Evolutionary conservation across 2,888 invertebrate genomes (phyloP).

Genomic region (Tolmerus cingulatus): DNA sequence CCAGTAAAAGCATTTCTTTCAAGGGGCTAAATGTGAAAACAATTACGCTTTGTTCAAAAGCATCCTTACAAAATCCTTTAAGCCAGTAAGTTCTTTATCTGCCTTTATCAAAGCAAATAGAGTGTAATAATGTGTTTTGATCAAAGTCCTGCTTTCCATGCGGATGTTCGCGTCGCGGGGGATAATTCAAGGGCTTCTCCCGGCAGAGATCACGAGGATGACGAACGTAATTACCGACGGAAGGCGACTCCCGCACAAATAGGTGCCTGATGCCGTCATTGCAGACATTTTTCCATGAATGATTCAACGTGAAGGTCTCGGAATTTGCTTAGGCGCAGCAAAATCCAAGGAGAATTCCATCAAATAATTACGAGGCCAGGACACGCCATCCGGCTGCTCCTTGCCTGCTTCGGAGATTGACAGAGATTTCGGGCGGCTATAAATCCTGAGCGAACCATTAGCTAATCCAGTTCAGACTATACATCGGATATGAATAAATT

Average conservation of each 20-base stretch:
- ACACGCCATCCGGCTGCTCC: neutral
- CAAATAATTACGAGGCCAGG: neutral
- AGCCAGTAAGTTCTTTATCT: neutral
- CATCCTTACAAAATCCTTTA: neutral
- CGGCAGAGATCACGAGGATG: neutral
- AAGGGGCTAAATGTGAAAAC: neutral
- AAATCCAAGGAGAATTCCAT: neutral
- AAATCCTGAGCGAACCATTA: neutral
- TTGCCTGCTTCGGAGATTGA: neutral
- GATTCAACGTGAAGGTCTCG: neutral
- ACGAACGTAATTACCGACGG: neutral
- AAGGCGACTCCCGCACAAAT: neutral
- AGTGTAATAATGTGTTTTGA: neutral
- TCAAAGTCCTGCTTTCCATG: neutral
- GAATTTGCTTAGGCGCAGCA: neutral
- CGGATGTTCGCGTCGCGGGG: neutral
- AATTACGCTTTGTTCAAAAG: neutral
- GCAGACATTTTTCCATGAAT: neutral
- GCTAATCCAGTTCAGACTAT: neutral
- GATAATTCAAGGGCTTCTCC: neutral
- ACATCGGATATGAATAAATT: slow-evolving; percentile 14
- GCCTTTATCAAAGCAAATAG: neutral
- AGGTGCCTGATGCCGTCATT: neutral
- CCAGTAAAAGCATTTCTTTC: neutral
- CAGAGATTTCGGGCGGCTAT: neutral